Percentiles rank a stretch among this genome's conserved stretches.
Evolutionary conservation across 64 coral and sea anemone genomes (phyloP).

Genomic region (Pachyseris speciosa): DNA sequence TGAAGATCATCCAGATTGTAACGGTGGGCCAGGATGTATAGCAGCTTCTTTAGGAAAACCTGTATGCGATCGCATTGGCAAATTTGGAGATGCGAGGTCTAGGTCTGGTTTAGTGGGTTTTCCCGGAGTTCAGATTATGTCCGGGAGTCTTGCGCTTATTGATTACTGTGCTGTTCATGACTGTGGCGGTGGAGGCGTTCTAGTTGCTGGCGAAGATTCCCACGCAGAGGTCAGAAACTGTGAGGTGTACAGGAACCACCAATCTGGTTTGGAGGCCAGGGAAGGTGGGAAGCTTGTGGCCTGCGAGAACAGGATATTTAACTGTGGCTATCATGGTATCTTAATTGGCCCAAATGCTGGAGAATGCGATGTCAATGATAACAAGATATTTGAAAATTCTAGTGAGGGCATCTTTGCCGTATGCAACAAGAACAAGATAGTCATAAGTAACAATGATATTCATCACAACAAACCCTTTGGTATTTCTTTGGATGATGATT

Average conservation of each 20-base stretch:
- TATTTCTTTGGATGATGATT: constrained; percentile 24
- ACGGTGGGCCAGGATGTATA: constrained; percentile 72
- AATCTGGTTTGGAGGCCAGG: constrained; percentile 75
- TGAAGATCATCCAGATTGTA: constrained; percentile 84
- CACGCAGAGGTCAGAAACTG: constrained; percentile 1
- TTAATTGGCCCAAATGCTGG: constrained; percentile 66
- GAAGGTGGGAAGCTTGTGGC: constrained; percentile 57
- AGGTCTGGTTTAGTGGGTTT: constrained; percentile 19
- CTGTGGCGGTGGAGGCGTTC: constrained; percentile 67
- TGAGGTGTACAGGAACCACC: constrained; percentile 55
- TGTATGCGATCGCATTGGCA: constrained; percentile 56
- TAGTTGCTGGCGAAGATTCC: constrained; percentile 13
- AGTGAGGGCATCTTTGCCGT: constrained; percentile 10
- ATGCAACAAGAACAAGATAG: background rate
- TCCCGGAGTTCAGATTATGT: constrained; percentile 35
- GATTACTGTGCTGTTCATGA: constrained; percentile 51
- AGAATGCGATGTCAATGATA: constrained; percentile 26
- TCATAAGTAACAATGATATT: constrained; percentile 28
- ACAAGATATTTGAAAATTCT: constrained; percentile 74
- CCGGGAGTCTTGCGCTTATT: background rate
- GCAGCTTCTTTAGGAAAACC: no score
- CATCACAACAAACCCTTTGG: constrained; percentile 82
- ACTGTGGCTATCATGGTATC: constrained; percentile 54
- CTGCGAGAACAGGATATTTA: constrained; percentile 56
- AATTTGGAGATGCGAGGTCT: background rate